phyloP scores from a whole-genome alignment of 2,797 vertebrate species.

The Mus spretus region DNA sequence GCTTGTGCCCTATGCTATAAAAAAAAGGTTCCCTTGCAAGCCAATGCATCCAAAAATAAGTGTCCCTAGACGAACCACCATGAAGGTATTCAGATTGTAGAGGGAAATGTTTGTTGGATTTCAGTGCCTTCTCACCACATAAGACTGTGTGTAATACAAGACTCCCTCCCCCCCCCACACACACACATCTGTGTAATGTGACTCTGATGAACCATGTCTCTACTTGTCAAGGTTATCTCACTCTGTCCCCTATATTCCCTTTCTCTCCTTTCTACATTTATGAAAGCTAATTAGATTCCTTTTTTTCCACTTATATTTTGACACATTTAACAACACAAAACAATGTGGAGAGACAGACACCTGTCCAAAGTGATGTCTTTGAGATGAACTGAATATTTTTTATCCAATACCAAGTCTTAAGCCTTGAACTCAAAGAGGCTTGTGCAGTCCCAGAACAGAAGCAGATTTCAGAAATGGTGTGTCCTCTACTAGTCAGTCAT shows the following conservation, averaged over 20 bases:
- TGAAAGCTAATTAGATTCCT: background rate
- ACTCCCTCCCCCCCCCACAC: background rate
- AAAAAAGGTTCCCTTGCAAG: background rate
- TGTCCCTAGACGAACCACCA: background rate
- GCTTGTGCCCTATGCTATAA: background rate
- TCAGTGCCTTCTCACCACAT: rapidly evolving
- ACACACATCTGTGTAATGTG: background rate
- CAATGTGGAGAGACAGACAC: background rate
- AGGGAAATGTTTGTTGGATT: background rate
- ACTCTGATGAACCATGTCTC: background rate
- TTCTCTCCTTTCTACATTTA: background rate
- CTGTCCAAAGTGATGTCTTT: background rate
- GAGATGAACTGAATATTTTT: background rate
- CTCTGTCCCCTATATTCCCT: background rate
- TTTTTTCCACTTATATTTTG: background rate
- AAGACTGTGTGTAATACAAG: background rate
- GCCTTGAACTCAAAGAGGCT: background rate
- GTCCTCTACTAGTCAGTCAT: background rate
- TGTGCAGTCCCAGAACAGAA: slow-evolving; percentile 22
- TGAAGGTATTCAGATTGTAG: background rate
- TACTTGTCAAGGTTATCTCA: background rate
- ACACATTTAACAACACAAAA: background rate
- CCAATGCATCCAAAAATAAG: background rate
- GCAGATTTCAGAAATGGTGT: background rate
- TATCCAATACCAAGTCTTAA: background rate